These are phyloP conservation scores for Macropus fuliginosus DNA, from an alignment of 2,797 vertebrate genomes.

Conservation along the genomic window DNA sequence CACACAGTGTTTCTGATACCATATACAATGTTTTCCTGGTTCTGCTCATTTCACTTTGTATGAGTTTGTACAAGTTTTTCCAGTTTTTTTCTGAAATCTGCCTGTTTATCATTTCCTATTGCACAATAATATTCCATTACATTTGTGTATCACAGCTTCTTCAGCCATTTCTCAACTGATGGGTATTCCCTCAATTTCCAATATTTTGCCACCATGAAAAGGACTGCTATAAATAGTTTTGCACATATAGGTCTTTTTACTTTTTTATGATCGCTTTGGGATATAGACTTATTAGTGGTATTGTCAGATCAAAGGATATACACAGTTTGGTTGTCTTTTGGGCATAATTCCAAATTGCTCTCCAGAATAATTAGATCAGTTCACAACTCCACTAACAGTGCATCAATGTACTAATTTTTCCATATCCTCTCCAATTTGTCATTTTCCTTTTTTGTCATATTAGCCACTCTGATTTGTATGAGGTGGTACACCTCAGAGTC, in stretches of 20 bases:
- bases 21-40: neutral
- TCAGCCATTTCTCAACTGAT: neutral
- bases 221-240: neutral
- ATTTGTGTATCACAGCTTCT: neutral
- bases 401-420: neutral
- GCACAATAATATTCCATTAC: neutral
- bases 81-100: neutral
- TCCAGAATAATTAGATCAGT: neutral
- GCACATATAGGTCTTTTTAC: neutral
- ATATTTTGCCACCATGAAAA: neutral
- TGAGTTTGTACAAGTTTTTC: neutral
- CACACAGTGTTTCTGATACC: neutral
- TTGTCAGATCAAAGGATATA: too few species aligned
- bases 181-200: neutral
- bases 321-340: neutral
- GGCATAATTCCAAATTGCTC: neutral
- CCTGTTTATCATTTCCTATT: neutral
- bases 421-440: neutral
- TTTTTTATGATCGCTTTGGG: neutral
- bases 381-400: neutral
- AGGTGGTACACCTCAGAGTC: neutral
- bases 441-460: neutral
- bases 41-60: neutral
- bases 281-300: neutral
- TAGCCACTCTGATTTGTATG: neutral